Evolutionary conservation across 2,113 vertebrate species (phyloP), one percentile per base, ranked within the genome.

Genomic region (Mystacornis crossleyi): DNA sequence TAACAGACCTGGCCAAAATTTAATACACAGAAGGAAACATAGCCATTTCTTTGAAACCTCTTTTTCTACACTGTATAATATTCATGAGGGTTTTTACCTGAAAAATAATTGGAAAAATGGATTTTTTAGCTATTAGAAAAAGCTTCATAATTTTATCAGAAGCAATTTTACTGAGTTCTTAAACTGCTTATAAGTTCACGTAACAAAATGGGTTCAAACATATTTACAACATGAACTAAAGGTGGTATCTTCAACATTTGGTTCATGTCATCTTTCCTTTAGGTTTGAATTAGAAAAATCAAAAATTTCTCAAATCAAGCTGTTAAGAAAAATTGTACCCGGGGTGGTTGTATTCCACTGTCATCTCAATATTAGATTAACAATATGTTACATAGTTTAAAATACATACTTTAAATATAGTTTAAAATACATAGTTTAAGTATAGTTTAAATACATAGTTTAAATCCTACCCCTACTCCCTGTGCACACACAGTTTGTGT

Each of bases 231-330:
- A 23, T 31, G 29, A 85, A 72, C n/a, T 73, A 45, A 58, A 70
- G 15, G 6, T 0, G 0, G 0, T 31, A 14, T 33, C 72, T 54
- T 82, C 28, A 61, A 13, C 3, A 6, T 31, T 36, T 45, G 6
- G 9, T 55, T 81, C 7, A 11, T 12, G 19, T 4, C 26, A 33
- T 18, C 26, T 47, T 29, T 65, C 18, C 12, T 79, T 60, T 14
- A 17, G 9, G 31, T 47, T 75, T 80, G 33, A 80, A 83, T 55
- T 17, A 48, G 42, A 78, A 73, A 81, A 81, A 29, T 5, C 1
- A 81, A 69, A 36, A 18, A 48, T 4, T 6, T 28, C 42, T 84
- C n/a, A 51, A 23, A 81, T 29, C 10, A 54, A 75, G 9, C 14
- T 36, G 26, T 43, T 33, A 42, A 53, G 23, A 69, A 65, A 62